A percentile compares a stretch with the other conserved stretches of the same genome.
These are phyloP conservation scores for Otus sunia DNA, from an alignment of 2,113 vertebrate genomes.

Conservation along the genomic window DNA sequence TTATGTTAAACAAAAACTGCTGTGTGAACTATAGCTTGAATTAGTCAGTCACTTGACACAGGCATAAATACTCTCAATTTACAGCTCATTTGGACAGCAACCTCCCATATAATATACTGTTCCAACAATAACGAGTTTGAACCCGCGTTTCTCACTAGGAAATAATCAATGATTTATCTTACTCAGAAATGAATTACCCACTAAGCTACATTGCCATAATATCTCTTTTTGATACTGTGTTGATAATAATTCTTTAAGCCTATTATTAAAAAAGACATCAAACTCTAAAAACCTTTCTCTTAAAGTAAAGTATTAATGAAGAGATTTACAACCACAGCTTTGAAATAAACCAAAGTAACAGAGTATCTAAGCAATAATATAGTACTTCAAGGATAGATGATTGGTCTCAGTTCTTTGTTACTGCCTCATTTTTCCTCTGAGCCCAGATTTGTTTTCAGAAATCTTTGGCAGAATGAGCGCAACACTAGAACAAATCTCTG, in stretches of 20 bases:
- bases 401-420: not conserved
- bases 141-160: not conserved
- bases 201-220: not conserved
- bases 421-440: not conserved
- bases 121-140: not conserved
- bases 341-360: not conserved
- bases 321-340: not conserved
- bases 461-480: not conserved
- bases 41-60: not conserved
- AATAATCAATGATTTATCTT: not conserved
- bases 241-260: not conserved
- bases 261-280: not conserved
- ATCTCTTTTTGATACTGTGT: not conserved
- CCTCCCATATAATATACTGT: not conserved
- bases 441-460: slow-evolving; percentile 11
- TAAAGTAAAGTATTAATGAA: slow-evolving; percentile 6
- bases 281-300: not conserved
- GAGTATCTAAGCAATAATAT: not conserved
- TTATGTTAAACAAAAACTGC: not conserved
- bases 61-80: not conserved
- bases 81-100: not conserved
- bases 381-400: not conserved
- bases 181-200: not conserved
- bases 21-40: not conserved
- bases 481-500: not conserved